phyloP scores from a whole-genome alignment of 2,113 vertebrate genomes.

The Ursus arctos region DNA sequence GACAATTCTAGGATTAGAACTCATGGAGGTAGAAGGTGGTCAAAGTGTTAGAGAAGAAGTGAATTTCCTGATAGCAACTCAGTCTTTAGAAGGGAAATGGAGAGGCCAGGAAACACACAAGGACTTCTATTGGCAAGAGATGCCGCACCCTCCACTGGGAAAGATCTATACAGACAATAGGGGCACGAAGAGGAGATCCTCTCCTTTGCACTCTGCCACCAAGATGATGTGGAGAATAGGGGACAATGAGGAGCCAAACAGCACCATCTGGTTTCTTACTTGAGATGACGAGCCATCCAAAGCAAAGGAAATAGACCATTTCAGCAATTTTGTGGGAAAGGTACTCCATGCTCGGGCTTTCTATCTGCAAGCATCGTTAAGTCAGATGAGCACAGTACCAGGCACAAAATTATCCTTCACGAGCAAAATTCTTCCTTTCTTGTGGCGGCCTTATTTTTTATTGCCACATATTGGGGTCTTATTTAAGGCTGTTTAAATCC shows the following conservation, averaged over 20 bases:
- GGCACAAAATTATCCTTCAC: background rate
- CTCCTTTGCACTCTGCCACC: background rate
- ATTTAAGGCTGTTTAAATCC: background rate
- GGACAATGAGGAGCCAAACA: accelerated
- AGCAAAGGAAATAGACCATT: background rate
- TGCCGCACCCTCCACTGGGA: background rate
- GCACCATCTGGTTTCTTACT: background rate
- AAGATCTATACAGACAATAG: background rate
- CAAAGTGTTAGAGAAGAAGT: background rate
- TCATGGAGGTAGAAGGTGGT: background rate
- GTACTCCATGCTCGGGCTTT: background rate
- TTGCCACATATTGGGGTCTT: background rate
- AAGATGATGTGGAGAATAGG: background rate
- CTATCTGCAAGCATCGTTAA: background rate
- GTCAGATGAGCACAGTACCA: background rate
- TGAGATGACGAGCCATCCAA: background rate
- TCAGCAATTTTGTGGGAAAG: background rate
- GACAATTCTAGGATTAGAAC: constrained; percentile 7
- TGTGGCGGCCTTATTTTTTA: background rate
- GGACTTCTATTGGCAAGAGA: background rate
- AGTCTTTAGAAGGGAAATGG: constrained; percentile 3
- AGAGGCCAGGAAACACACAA: background rate
- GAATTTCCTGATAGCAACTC: background rate
- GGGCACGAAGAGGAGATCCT: background rate
- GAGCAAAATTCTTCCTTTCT: background rate